Evolutionary conservation across 2,797 vertebrate genomes (phyloP).

Genomic region (Heterohyrax brucei): DNA sequence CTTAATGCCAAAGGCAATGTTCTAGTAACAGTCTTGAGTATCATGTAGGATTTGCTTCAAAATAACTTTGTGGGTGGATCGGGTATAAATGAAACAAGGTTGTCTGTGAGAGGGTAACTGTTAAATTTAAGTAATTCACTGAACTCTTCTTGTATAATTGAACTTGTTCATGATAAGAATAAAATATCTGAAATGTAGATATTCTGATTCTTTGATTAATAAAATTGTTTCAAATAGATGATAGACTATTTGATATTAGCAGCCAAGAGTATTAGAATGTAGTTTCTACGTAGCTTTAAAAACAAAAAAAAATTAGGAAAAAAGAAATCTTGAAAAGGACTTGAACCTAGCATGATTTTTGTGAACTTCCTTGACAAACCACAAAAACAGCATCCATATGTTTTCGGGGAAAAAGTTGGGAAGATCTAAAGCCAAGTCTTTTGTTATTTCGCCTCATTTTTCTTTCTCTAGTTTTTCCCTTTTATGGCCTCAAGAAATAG

Average conservation of each 20-base stretch:
- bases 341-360: not conserved
- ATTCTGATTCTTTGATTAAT: conserved; percentile 53
- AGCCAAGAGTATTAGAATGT: conserved; percentile 32
- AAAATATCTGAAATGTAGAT: not conserved
- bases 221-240: conserved; percentile 39
- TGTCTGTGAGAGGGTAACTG: not conserved
- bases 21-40: not conserved
- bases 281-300: not conserved
- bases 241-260: not conserved
- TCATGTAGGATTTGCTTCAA: not conserved
- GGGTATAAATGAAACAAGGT: not conserved
- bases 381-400: not conserved
- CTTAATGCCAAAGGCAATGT: not conserved
- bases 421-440: not conserved
- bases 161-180: not conserved
- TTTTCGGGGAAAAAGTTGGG: not conserved
- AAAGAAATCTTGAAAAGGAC: not conserved
- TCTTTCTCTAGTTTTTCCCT: not conserved
- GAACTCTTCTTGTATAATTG: conserved; percentile 5
- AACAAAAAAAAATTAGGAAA: not conserved
- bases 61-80: not conserved
- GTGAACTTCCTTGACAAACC: conserved; percentile 37
- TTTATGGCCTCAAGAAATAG: conserved; percentile 31
- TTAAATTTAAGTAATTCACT: not conserved
- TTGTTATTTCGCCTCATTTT: not conserved